Evolutionary conservation across 30 jellyfish, hydroid and myxozoan species (phyloP).

Genomic region (Chrysaora quinquecirrha): DNA sequence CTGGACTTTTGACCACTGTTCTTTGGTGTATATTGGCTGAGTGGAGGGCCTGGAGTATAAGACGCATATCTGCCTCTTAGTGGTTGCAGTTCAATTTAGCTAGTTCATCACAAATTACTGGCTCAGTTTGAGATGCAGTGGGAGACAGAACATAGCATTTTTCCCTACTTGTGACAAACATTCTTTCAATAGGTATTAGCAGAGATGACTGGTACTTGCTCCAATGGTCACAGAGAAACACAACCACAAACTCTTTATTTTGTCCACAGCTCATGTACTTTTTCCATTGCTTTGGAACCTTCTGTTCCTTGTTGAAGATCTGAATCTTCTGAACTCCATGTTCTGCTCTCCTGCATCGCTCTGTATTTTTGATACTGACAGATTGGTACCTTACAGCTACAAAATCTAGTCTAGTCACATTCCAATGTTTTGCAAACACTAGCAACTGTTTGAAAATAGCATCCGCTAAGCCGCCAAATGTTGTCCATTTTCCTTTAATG

Average conservation of each 20-base stretch:
- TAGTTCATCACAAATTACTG: background rate
- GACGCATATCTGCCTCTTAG: conserved; percentile 10
- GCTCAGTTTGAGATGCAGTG: background rate
- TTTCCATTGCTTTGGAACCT: conserved; percentile 45
- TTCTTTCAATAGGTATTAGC: background rate
- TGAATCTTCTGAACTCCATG: conserved; percentile 4
- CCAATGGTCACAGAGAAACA: conserved; percentile 11
- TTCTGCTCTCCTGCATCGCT: conserved; percentile 21
- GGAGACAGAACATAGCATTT: background rate
- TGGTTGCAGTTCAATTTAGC: background rate
- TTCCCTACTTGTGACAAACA: background rate
- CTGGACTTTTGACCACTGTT: background rate
- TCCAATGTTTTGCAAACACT: background rate
- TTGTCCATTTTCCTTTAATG: background rate
- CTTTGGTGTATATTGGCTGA: background rate
- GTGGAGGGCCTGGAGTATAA: background rate
- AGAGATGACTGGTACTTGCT: background rate
- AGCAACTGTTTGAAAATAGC: background rate
- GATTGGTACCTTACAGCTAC: conserved; percentile 28
- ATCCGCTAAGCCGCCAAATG: background rate
- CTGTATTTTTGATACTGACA: conserved; percentile 21
- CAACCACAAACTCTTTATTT: conserved; percentile 5
- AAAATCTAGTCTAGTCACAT: background rate
- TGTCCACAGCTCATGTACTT: conserved; percentile 25
- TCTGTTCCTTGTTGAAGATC: background rate